phyloP scores from a whole-genome alignment of 2,113 vertebrate genomes.

The Perca schrenkii region DNA sequence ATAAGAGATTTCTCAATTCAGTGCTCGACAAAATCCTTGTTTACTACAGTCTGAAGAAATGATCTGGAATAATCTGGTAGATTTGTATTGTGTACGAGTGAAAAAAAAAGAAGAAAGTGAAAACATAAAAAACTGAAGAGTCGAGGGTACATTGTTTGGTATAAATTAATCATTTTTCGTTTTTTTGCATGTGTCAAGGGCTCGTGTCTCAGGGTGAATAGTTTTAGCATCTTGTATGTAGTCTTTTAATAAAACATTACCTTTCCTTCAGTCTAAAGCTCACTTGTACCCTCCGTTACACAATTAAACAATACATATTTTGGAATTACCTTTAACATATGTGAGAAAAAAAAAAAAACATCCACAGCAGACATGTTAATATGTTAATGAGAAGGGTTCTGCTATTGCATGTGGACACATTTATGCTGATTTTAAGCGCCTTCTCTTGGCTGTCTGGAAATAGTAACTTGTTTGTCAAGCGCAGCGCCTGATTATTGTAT shows the following conservation, averaged over 20 bases:
- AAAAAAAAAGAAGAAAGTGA: background rate
- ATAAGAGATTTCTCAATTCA: no score
- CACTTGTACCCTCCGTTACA: background rate
- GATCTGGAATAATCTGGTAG: background rate
- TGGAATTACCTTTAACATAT: conserved; percentile 1
- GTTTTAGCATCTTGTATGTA: conserved; percentile 1
- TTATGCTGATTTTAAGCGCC: conserved; percentile 30
- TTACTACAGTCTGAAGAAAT: no score
- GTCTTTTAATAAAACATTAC: conserved; percentile 51
- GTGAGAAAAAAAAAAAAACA: background rate
- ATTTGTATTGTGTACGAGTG: background rate
- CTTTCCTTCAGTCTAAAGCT: conserved; percentile 10
- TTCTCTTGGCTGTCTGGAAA: conserved; percentile 83
- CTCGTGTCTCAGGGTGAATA: conserved; percentile 26
- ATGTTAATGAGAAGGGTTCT: conserved; percentile 30
- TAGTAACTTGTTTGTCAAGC: conserved; percentile 86
- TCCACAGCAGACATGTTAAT: conserved; percentile 5
- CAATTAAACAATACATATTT: conserved; percentile 13
- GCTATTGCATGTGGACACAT: conserved; percentile 19
- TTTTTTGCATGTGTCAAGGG: background rate
- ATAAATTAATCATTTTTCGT: conserved; percentile 56
- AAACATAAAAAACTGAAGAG: background rate
- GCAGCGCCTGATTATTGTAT: conserved; percentile 53
- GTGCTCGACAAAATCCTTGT: background rate
- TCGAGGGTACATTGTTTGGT: background rate